Percentiles rank a stretch among this genome's conserved stretches.
Conservation (phyloP, 2,888 invertebrate genomes). For the Aleiodes leptofemur region DNA sequence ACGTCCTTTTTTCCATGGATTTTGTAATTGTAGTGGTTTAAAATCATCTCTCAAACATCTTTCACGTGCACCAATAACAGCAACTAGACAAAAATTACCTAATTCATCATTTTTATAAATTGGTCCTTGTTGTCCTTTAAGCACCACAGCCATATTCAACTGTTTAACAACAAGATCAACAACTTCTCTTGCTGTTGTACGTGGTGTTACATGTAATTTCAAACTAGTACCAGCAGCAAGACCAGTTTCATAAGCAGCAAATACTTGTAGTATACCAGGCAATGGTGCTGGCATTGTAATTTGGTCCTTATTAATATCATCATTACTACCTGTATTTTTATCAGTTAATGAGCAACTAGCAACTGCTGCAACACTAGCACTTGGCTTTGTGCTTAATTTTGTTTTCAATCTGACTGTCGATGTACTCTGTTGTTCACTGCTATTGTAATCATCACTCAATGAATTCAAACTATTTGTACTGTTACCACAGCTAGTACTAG, state of each 20-base stretch:
- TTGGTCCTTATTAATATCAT: slow-evolving; percentile 67
- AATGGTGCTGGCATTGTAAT: slow-evolving; percentile 67
- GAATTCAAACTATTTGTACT: slow-evolving; percentile 79
- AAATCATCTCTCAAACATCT: slow-evolving; percentile 96
- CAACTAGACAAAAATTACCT: slow-evolving; percentile 94
- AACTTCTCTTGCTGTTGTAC: slow-evolving; percentile 96
- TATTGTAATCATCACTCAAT: slow-evolving; percentile 73
- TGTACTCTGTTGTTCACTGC: slow-evolving; percentile 50
- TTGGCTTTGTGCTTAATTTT: slow-evolving; percentile 63
- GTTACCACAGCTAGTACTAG: slow-evolving; percentile 68
- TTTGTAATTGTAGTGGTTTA: slow-evolving; percentile 93
- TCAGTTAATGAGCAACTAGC: slow-evolving; percentile 59
- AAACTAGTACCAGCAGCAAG: slow-evolving; percentile 94
- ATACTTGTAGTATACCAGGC: slow-evolving; percentile 85
- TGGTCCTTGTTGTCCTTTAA: slow-evolving; percentile 91
- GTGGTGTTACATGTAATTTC: slow-evolving; percentile 93
- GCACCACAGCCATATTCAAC: slow-evolving; percentile 92
- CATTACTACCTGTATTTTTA: slow-evolving; percentile 57
- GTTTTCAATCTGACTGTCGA: slow-evolving; percentile 39
- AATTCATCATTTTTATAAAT: slow-evolving; percentile 90
- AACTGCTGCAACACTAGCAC: slow-evolving; percentile 72
- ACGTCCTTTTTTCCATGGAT: slow-evolving; percentile 96
- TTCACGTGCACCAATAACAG: slow-evolving; percentile 96
- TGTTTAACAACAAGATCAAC: slow-evolving; percentile 97
- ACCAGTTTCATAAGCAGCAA: slow-evolving; percentile 97